Evolutionary conservation across 2,113 vertebrate species (phyloP), one percentile per base, ranked within the genome.

Genomic region (Sialia sialis): DNA sequence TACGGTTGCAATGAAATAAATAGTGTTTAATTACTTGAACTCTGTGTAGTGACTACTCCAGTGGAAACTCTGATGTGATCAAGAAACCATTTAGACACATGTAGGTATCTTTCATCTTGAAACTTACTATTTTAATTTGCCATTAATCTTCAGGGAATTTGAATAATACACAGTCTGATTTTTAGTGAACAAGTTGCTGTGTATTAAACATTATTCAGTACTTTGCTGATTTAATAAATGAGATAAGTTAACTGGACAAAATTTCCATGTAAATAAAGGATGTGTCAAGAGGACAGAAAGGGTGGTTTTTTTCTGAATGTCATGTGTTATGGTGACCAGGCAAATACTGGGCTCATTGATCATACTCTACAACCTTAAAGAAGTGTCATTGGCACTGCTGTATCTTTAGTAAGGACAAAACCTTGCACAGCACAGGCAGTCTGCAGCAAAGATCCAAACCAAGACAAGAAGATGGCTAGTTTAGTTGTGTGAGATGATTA

Each of bases 71-170:
- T 26, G 79, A 43, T 26, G 25, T 0, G 22, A 83, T 73, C 77
- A 87, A 93, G 75, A 90, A 91, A 77, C 26, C 43, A 80, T 95
- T 93, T 93, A 90, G 89, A 74, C 17, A 74, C 25, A 13, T 67
- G 21, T 25, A 88, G 60, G 56, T 67, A 51, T 55, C 81, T 93
- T 85, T 95, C 27, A 80, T 52, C 58, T 87, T 74, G 62, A 76
- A 93, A 80, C 9, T 25, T 64, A 55, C 10, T 3, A 10, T 49
- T 94, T 86, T 85, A 89, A 79, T 89, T 87, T 94, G 34, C 41
- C 79, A 29, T 76, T 89, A 63, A 85, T 82, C 34, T 80, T 55
- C 55, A 70, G 13, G 5, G 13, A 20, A 48, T 63, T 74, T 43
- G 39, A 93, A 59, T 59, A 86, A 74, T 10, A 46, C 29, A 23